These are phyloP conservation scores for Copsychus sechellarum DNA, from an alignment of 2,113 vertebrate species.

Conservation along the genomic window DNA sequence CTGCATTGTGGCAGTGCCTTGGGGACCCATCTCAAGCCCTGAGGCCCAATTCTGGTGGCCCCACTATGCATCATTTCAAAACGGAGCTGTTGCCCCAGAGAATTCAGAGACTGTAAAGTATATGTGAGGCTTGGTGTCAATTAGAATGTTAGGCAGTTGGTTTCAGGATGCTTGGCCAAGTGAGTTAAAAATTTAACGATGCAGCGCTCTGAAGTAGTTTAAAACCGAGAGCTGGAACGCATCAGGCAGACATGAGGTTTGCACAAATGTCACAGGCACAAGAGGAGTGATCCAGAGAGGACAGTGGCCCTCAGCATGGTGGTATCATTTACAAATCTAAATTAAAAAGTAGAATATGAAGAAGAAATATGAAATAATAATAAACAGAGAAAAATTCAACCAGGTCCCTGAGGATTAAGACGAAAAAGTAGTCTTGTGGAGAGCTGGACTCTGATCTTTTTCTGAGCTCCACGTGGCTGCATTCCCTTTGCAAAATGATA, in stretches of 20 bases:
- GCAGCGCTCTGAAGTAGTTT: not conserved
- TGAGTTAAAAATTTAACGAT: not conserved
- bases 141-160: not conserved
- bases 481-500: conserved; percentile 26
- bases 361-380: conserved; percentile 17
- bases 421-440: not conserved
- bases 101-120: not conserved
- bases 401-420: not conserved
- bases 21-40: not conserved
- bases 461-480: not conserved
- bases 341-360: not conserved
- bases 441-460: conserved; percentile 23
- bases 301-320: not conserved
- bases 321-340: conserved; percentile 8
- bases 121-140: conserved; percentile 5
- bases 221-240: fast-evolving
- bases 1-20: not conserved
- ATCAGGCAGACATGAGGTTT: not conserved
- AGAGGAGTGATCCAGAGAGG: not conserved
- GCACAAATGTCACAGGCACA: not conserved
- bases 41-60: not conserved
- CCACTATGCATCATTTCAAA: not conserved
- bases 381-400: not conserved
- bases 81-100: not conserved
- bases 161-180: conserved; percentile 16